Conservation (phyloP, 1,140 invertebrate species). For the Trissolcus basalis region DNA sequence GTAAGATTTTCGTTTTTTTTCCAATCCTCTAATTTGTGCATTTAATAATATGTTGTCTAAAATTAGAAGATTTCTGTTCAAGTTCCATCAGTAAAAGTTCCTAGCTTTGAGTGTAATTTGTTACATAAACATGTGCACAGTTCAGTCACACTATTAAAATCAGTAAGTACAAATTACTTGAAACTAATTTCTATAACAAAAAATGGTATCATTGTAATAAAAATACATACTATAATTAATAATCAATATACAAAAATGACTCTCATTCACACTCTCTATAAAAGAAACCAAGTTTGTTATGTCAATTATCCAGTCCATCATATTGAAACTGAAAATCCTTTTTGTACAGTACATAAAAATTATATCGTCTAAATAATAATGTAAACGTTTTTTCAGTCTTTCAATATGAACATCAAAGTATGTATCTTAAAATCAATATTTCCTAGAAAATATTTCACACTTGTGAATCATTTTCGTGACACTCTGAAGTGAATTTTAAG, state of each 20-base stretch:
- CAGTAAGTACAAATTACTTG: constrained; percentile 34
- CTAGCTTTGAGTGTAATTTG: constrained; percentile 47
- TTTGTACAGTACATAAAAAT: neutral
- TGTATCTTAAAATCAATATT: constrained; percentile 7
- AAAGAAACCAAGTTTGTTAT: constrained; percentile 32
- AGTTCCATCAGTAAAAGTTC: neutral
- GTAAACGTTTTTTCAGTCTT: neutral
- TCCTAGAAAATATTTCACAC: neutral
- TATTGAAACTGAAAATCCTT: constrained; percentile 14
- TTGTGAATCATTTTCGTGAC: no score
- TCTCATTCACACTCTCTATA: constrained; percentile 21
- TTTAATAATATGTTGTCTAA: neutral
- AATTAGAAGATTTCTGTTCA: neutral
- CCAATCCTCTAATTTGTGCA: neutral
- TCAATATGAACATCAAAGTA: constrained; percentile 21
- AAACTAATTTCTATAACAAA: constrained; percentile 30
- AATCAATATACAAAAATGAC: constrained; percentile 57
- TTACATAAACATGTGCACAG: constrained; percentile 61
- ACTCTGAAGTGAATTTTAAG: no score
- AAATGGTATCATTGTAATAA: constrained; percentile 26
- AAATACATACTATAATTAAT: constrained; percentile 22
- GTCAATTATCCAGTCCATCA: constrained; percentile 30
- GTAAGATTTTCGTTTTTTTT: no score
- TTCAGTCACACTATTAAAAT: constrained; percentile 59
- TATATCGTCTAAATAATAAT: no score